phyloP scores from a whole-genome alignment of 2,888 invertebrate genomes.

The Tachina fera region DNA sequence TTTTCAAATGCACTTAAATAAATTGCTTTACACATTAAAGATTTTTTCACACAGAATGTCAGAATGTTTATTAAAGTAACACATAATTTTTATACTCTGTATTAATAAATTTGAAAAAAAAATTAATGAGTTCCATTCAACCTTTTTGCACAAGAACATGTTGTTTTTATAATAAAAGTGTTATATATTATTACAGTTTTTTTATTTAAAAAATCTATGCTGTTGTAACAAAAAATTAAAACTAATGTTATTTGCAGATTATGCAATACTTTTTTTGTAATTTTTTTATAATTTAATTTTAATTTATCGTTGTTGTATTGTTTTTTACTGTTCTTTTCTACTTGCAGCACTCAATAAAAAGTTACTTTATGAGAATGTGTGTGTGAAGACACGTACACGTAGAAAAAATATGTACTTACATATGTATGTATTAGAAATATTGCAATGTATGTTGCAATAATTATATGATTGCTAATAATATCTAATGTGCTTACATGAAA shows the following conservation, averaged over 20 bases:
- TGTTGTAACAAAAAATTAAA: neutral
- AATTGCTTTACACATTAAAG: neutral
- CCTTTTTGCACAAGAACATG: no score
- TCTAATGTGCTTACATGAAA: no score
- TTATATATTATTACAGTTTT: neutral
- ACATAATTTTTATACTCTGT: no score
- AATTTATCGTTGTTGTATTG: neutral
- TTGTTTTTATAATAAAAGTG: no score
- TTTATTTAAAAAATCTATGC: neutral
- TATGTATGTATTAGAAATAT: no score
- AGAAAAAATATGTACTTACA: neutral
- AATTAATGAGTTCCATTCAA: no score
- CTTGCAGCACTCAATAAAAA: conserved; percentile 13
- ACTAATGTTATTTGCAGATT: conserved; percentile 20
- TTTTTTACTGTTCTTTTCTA: neutral
- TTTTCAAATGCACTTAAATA: neutral
- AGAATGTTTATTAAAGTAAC: no score
- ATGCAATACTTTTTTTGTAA: neutral
- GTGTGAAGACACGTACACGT: neutral
- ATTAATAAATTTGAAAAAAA: no score
- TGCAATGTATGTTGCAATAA: no score
- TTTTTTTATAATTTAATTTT: neutral
- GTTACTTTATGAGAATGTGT: neutral
- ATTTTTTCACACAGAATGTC: neutral
- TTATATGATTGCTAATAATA: no score